Evolutionary conservation across 2,797 vertebrate genomes (phyloP).

Genomic region (Erpetoichthys calabaricus): DNA sequence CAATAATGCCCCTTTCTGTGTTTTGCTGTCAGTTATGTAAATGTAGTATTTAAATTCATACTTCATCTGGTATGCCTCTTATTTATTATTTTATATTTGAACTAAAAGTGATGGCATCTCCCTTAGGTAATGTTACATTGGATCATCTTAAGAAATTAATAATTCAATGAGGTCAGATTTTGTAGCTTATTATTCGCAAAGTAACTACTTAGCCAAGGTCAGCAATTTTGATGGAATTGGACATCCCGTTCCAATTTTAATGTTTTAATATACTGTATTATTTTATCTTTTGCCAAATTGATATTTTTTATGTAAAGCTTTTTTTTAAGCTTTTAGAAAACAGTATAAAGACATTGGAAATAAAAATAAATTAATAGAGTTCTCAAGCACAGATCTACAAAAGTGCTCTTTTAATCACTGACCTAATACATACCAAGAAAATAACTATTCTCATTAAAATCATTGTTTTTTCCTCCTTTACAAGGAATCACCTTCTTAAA

Average conservation of each 20-base stretch:
- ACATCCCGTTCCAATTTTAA: slow-evolving; percentile 7
- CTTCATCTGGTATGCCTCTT: slow-evolving; percentile 6
- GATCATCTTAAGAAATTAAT: slow-evolving; percentile 16
- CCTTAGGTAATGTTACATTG: slow-evolving; percentile 9
- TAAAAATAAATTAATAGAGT: too few relatives aligned
- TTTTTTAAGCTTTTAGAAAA: too few relatives aligned
- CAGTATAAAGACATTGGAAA: too few relatives aligned
- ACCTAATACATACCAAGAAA: too few relatives aligned
- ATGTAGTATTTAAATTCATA: background rate
- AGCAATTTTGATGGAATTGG: slow-evolving; percentile 2
- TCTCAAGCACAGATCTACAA: too few relatives aligned
- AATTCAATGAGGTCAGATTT: slow-evolving; percentile 16
- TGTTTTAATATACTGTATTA: slow-evolving; percentile 7
- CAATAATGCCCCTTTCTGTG: background rate
- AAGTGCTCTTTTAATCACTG: too few relatives aligned
- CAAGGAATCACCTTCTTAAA: too few relatives aligned
- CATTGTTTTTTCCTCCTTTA: too few relatives aligned
- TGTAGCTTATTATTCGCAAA: slow-evolving; percentile 22
- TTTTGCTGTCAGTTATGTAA: background rate
- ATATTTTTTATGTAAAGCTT: too few relatives aligned
- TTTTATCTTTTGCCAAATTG: background rate
- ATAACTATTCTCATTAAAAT: too few relatives aligned
- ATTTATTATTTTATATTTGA: slow-evolving; percentile 9
- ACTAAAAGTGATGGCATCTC: slow-evolving; percentile 9
- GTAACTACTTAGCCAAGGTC: slow-evolving; percentile 10